phyloP scores from a whole-genome alignment of 2,888 invertebrate genomes.

The Callyntrura sp. region DNA sequence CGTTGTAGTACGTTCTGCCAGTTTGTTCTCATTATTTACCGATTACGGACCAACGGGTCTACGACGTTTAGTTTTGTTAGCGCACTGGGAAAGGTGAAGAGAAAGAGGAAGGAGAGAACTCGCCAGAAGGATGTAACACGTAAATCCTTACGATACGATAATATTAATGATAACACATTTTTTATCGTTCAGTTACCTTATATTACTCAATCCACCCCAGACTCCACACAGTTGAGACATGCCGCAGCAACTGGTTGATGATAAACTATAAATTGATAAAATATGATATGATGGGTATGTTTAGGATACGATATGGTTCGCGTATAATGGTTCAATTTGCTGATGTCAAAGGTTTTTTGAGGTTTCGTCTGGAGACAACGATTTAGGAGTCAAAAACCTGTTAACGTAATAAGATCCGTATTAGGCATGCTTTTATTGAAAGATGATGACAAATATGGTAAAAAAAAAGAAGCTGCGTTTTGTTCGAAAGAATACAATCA shows the following conservation, averaged over 20 bases:
- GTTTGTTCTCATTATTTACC: too few relatives aligned
- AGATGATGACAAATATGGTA: constrained; percentile 63
- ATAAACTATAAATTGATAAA: constrained; percentile 9
- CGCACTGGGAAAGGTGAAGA: too few relatives aligned
- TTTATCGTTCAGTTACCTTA: constrained; percentile 60
- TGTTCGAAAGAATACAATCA: neutral
- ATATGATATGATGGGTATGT: neutral
- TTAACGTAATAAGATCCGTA: constrained; percentile 33
- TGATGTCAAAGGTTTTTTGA: neutral
- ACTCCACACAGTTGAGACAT: neutral
- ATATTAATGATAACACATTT: constrained; percentile 27
- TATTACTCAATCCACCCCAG: neutral
- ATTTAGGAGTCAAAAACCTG: constrained; percentile 56
- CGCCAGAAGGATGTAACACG: neutral
- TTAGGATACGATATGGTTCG: neutral
- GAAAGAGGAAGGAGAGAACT: neutral
- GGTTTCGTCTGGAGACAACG: constrained; percentile 33
- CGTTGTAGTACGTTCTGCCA: too few relatives aligned
- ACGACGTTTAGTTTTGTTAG: too few relatives aligned
- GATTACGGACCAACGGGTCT: too few relatives aligned
- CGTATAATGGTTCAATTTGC: neutral
- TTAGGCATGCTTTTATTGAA: constrained; percentile 27
- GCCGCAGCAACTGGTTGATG: constrained; percentile 1
- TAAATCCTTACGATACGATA: constrained; percentile 35
- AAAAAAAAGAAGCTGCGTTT: constrained; percentile 6